phyloP scores from a whole-genome alignment of 2,888 invertebrate species.

The Rhodophaea formosa region DNA sequence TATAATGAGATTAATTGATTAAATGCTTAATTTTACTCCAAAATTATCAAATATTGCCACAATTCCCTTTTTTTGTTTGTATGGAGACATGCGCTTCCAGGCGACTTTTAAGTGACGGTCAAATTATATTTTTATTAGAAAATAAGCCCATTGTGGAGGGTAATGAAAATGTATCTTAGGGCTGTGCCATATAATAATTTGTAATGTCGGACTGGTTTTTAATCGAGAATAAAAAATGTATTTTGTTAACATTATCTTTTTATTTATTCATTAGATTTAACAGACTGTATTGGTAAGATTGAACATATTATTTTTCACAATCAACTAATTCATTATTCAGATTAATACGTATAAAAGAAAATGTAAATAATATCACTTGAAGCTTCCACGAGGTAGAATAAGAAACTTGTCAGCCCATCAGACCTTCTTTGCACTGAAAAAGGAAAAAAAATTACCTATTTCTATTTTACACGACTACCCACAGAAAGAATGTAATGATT shows the following conservation, averaged over 20 bases:
- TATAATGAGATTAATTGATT: too few species aligned
- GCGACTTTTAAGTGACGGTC: too few species aligned
- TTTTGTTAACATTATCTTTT: neutral
- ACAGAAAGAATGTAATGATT: too few species aligned
- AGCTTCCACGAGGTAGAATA: conserved; percentile 1
- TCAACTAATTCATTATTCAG: too few species aligned
- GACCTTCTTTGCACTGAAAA: neutral
- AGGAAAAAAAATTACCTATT: neutral
- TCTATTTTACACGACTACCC: too few species aligned
- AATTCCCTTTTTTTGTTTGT: too few species aligned
- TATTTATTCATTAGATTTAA: neutral
- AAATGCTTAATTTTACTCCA: too few species aligned
- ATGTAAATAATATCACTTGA: neutral
- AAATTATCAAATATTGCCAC: too few species aligned
- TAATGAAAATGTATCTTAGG: neutral
- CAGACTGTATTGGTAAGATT: neutral
- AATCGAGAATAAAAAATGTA: neutral
- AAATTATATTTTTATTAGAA: too few species aligned
- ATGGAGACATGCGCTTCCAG: too few species aligned
- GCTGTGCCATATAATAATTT: neutral
- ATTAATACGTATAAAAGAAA: neutral
- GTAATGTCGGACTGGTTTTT: neutral
- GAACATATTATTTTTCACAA: too few species aligned
- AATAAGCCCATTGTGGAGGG: too few species aligned
- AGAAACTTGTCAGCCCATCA: conserved; percentile 16